phyloP scores from a whole-genome alignment of 2,113 vertebrate genomes.

The Hipposideros armiger region DNA sequence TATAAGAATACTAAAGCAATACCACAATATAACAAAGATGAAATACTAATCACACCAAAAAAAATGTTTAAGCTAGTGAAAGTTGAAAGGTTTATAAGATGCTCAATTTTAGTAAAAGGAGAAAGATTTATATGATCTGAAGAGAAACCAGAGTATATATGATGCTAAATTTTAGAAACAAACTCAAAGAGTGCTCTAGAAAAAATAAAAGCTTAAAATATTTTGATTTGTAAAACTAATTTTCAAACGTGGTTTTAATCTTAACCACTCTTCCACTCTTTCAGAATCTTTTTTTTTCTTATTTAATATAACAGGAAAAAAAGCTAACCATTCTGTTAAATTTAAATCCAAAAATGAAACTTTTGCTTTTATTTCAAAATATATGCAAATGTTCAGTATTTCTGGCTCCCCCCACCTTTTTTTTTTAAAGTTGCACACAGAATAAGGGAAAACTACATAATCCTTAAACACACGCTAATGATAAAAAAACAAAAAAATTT shows the following conservation, averaged over 20 bases:
- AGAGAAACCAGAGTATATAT: not conserved
- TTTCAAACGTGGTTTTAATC: slow-evolving; percentile 61
- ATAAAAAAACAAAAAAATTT: not conserved
- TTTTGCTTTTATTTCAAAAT: slow-evolving; percentile 69
- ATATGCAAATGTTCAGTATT: slow-evolving; percentile 26
- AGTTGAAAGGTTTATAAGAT: slow-evolving; percentile 23
- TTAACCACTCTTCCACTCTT: slow-evolving; percentile 58
- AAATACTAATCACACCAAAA: slow-evolving; percentile 4
- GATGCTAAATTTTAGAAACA: slow-evolving; percentile 45
- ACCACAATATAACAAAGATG: slow-evolving; percentile 29
- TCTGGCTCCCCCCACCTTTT: not conserved
- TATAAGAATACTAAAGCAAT: slow-evolving; percentile 55
- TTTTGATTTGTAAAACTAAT: slow-evolving; percentile 59
- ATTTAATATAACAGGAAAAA: not conserved
- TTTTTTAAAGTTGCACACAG: not conserved
- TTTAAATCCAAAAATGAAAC: slow-evolving; percentile 49
- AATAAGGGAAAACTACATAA: slow-evolving; percentile 42
- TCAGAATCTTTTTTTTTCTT: slow-evolving; percentile 50
- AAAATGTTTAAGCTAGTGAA: slow-evolving; percentile 41
- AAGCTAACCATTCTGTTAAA: slow-evolving; percentile 51
- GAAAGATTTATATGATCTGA: too few relatives aligned
- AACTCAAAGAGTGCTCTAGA: slow-evolving; percentile 17
- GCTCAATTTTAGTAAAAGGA: not conserved
- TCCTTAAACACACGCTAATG: slow-evolving; percentile 41
- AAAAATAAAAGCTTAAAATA: slow-evolving; percentile 69